These are phyloP conservation scores for Branchellion lobata DNA, from an alignment of 2,888 invertebrate species.

Conservation along the genomic window DNA sequence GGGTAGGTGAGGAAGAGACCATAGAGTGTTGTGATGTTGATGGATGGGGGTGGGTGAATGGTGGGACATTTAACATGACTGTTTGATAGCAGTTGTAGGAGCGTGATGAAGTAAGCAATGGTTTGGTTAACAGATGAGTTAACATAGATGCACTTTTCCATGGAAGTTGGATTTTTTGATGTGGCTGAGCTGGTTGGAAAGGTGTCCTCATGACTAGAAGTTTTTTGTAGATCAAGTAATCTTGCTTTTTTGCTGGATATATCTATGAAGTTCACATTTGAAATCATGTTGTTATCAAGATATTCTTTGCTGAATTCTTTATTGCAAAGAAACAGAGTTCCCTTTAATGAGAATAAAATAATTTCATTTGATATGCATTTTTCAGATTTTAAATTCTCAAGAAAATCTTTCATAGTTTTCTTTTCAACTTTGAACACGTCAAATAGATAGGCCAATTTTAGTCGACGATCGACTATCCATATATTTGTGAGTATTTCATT, in stretches of 20 bases:
- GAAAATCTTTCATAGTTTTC: neutral
- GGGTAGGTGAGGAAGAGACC: slow-evolving; percentile 22
- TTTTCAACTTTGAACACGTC: slow-evolving; percentile 10
- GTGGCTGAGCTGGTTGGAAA: no score
- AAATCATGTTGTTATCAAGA: neutral
- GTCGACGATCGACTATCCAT: slow-evolving; percentile 7
- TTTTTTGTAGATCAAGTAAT: no score
- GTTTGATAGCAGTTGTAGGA: no score
- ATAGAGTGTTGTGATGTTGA: neutral
- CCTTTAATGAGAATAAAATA: neutral
- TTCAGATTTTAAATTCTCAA: neutral
- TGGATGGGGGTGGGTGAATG: neutral
- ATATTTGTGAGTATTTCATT: neutral
- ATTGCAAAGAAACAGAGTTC: neutral
- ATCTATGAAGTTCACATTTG: neutral
- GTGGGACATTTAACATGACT: neutral
- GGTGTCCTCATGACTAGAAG: no score
- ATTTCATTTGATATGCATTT: neutral
- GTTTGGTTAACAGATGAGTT: no score
- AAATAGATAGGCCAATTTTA: slow-evolving; percentile 26
- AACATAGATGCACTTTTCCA: no score
- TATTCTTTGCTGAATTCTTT: neutral
- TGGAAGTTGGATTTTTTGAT: no score
- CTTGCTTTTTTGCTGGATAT: neutral
- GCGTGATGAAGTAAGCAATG: no score